Conservation (phyloP, 2,888 invertebrate species). For the Chloroclysta siterata region DNA sequence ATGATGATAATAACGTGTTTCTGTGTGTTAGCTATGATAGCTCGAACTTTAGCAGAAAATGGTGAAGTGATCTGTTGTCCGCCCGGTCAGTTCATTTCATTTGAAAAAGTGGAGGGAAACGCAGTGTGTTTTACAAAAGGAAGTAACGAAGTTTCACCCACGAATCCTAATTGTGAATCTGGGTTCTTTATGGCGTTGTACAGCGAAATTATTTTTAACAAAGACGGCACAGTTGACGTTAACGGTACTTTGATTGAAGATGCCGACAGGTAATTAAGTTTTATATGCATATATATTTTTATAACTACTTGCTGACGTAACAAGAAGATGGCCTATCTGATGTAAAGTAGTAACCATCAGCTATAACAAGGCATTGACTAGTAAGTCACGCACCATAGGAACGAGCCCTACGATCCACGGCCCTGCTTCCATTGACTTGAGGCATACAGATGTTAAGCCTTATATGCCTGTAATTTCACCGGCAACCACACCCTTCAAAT, state of each 20-base stretch:
- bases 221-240: constrained; percentile 9
- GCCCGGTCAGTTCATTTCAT: not conserved
- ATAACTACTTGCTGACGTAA: too few species aligned
- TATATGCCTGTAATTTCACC: too few species aligned
- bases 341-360: too few species aligned
- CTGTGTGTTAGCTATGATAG: constrained; percentile 9
- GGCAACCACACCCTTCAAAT: too few species aligned
- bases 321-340: too few species aligned
- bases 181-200: not conserved
- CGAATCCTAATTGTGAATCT: constrained; percentile 8
- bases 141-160: constrained; percentile 2
- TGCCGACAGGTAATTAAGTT: not conserved
- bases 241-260: not conserved
- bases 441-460: too few species aligned
- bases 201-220: constrained; percentile 6
- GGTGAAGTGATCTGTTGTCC: constrained; percentile 18
- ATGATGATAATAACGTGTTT: constrained; percentile 17
- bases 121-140: constrained; percentile 13
- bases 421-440: too few species aligned
- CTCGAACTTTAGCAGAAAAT: constrained; percentile 13
- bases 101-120: constrained; percentile 2
- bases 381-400: too few species aligned
- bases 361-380: too few species aligned
- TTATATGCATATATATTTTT: not conserved
- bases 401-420: too few species aligned